These are phyloP conservation scores for Thrips palmi DNA, from an alignment of 1,140 invertebrate species.

Conservation along the genomic window DNA sequence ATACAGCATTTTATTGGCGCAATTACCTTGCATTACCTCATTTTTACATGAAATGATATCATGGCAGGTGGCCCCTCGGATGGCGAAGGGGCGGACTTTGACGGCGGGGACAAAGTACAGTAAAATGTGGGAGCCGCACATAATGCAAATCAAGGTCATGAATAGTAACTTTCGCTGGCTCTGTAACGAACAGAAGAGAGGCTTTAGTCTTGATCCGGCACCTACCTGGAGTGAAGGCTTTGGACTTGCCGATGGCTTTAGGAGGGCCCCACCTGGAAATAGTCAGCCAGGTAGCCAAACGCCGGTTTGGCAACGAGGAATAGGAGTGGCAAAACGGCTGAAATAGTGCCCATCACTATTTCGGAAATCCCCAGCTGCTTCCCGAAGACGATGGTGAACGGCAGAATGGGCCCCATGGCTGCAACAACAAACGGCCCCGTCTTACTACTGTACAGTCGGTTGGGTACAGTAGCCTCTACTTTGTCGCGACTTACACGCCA, in stretches of 20 bases:
- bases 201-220: slow-evolving; percentile 1
- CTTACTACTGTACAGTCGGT: background rate
- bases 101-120: slow-evolving; percentile 42
- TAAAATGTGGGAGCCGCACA: slow-evolving; percentile 36
- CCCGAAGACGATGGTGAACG: slow-evolving; percentile 51
- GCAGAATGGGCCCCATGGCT: slow-evolving; percentile 59
- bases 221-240: background rate
- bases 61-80: slow-evolving; percentile 17
- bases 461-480: background rate
- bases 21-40: slow-evolving; percentile 11
- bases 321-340: slow-evolving; percentile 43
- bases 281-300: slow-evolving; percentile 50
- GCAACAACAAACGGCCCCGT: slow-evolving; percentile 18
- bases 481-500: slow-evolving; percentile 40
- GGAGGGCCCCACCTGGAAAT: slow-evolving; percentile 28
- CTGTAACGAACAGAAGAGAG: too few relatives aligned
- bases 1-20: slow-evolving; percentile 2
- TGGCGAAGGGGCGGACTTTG: slow-evolving; percentile 18
- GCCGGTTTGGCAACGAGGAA: slow-evolving; percentile 52
- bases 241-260: background rate
- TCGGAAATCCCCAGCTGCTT: slow-evolving; percentile 54
- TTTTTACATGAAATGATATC: slow-evolving; percentile 20
- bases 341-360: slow-evolving; percentile 48
- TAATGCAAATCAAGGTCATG: slow-evolving; percentile 36
- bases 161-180: slow-evolving; percentile 46